Percentiles rank a stretch among this genome's conserved stretches.
phyloP scores from a whole-genome alignment of 2,797 vertebrate genomes.

The Mormyrus hasselquistii region DNA sequence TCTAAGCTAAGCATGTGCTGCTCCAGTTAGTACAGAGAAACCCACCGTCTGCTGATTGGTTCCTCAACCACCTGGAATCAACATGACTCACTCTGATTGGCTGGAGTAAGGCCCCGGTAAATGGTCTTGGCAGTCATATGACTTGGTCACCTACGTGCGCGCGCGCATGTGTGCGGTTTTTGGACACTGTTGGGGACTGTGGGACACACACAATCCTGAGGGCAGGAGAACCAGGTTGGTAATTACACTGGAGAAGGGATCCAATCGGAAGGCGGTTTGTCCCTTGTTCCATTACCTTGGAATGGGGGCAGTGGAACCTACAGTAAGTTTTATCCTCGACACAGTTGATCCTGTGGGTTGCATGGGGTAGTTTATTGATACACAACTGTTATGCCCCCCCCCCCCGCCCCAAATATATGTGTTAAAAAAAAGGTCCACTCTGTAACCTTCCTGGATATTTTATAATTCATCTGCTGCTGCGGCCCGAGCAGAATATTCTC shows the following conservation, averaged over 20 bases:
- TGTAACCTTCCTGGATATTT: constrained; percentile 67
- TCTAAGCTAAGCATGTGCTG: neutral
- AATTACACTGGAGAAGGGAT: neutral
- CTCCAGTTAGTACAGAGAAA: neutral
- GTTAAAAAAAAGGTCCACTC: constrained; percentile 47
- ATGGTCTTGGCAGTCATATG: neutral
- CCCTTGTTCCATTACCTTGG: neutral
- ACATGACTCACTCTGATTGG: neutral
- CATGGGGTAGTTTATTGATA: neutral
- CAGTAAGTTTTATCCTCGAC: neutral
- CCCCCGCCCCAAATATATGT: constrained; percentile 10
- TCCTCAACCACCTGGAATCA: neutral
- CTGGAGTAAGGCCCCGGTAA: neutral
- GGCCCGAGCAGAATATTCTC: constrained; percentile 57
- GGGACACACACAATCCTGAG: neutral
- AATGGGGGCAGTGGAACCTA: neutral
- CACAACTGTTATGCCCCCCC: constrained; percentile 14
- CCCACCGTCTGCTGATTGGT: neutral
- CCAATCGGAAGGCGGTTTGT: neutral
- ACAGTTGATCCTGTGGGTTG: neutral
- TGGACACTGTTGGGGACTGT: neutral
- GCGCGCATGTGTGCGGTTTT: neutral
- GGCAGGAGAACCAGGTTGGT: neutral
- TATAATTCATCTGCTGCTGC: constrained; percentile 70
- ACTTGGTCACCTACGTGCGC: neutral